Conservation (phyloP, 1,140 invertebrate genomes). For the Orchestia grillus region DNA sequence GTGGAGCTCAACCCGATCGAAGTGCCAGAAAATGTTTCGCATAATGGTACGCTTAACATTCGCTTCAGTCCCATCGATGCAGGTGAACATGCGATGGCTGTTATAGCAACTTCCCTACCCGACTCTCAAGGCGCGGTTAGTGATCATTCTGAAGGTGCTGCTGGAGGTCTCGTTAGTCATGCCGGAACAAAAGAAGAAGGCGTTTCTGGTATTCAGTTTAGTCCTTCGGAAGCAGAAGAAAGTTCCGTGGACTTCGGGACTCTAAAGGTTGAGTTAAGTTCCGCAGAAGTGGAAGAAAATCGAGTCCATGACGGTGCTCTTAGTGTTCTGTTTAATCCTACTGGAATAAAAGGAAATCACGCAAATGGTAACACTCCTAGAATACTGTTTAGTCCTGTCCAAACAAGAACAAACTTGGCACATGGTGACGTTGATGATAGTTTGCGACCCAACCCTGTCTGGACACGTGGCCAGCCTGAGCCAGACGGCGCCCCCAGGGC, state of each 20-base stretch:
- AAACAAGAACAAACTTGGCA: neutral
- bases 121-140: neutral
- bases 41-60: neutral
- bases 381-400: neutral
- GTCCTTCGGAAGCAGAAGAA: neutral
- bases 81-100: neutral
- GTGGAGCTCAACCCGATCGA: neutral
- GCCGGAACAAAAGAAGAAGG: neutral
- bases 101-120: neutral
- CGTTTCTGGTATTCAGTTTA: neutral
- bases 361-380: neutral
- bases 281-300: neutral
- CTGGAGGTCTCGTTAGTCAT: neutral
- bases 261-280: neutral
- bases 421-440: neutral
- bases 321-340: neutral
- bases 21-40: neutral
- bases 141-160: neutral
- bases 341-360: neutral
- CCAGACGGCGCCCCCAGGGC: neutral
- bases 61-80: neutral
- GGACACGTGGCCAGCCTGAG: neutral
- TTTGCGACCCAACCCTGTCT: neutral
- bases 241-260: neutral
- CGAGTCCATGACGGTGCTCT: neutral